Evolutionary conservation across 2,888 invertebrate species (phyloP).

Genomic region (Malthinus flaveolus): DNA sequence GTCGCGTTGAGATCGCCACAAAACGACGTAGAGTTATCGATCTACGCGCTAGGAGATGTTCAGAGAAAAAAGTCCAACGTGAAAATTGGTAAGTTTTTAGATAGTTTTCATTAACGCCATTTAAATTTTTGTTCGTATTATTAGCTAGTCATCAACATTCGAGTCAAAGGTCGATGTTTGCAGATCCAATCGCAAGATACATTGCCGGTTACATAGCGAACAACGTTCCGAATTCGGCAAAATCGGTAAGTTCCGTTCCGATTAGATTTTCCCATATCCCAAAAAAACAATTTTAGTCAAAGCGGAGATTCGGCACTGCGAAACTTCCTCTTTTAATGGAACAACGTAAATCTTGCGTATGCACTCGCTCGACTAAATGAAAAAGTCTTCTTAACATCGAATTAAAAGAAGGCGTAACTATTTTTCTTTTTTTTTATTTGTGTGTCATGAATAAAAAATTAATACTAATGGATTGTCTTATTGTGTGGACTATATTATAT

Average conservation of each 20-base stretch:
- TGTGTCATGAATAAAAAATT: slow-evolving; percentile 1
- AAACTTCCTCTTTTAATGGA: no score
- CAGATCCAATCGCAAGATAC: slow-evolving; percentile 51
- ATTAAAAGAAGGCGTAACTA: neutral
- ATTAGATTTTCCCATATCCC: no score
- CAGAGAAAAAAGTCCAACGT: slow-evolving; percentile 4
- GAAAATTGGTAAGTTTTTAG: slow-evolving; percentile 13
- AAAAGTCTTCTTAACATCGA: no score
- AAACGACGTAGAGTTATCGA: slow-evolving; percentile 9
- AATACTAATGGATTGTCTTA: no score
- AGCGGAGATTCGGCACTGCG: neutral
- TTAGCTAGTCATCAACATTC: slow-evolving; percentile 1
- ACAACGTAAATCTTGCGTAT: no score
- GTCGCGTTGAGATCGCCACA: neutral
- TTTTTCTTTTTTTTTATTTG: slow-evolving; percentile 22
- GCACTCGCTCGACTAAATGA: no score
- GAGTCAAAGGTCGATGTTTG: slow-evolving; percentile 30
- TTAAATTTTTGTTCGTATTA: neutral
- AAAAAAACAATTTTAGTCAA: neutral
- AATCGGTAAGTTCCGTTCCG: slow-evolving; percentile 26
- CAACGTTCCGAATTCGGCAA: slow-evolving; percentile 38
- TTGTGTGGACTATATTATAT: no score
- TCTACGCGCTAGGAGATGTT: slow-evolving; percentile 5
- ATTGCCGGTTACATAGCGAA: slow-evolving; percentile 51
- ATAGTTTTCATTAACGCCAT: neutral